Conservation (phyloP, 1,140 invertebrate genomes). For the Philopotamus ludificatus region DNA sequence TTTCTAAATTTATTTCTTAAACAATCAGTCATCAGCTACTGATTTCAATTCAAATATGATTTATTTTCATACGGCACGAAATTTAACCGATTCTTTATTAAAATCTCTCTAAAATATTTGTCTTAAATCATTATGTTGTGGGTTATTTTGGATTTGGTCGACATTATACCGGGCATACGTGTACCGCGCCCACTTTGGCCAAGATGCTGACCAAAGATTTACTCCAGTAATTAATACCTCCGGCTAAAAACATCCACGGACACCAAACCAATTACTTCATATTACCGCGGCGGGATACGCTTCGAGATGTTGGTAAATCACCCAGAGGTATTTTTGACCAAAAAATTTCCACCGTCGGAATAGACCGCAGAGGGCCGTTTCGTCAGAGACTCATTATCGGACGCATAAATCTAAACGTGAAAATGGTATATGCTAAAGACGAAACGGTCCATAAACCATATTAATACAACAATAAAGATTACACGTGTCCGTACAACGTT, state of each 20-base stretch:
- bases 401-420: no score
- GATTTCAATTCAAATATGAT: no score
- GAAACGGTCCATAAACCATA: background rate
- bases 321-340: background rate
- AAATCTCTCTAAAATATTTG: no score
- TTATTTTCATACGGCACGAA: no score
- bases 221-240: conserved; percentile 40
- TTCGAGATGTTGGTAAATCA: conserved; percentile 4
- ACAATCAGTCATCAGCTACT: no score
- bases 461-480: background rate
- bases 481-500: background rate
- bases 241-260: conserved; percentile 34
- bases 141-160: no score
- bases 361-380: background rate
- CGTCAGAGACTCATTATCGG: background rate
- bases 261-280: conserved; percentile 29
- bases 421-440: no score
- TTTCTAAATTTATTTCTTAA: no score
- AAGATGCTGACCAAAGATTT: conserved; percentile 35
- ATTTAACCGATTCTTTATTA: no score
- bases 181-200: conserved; percentile 19
- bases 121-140: no score
- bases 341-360: background rate
- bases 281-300: conserved; percentile 1
- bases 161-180: no score